Evolutionary conservation across 2,888 invertebrate genomes (phyloP).

Genomic region (Agrochola litura): DNA sequence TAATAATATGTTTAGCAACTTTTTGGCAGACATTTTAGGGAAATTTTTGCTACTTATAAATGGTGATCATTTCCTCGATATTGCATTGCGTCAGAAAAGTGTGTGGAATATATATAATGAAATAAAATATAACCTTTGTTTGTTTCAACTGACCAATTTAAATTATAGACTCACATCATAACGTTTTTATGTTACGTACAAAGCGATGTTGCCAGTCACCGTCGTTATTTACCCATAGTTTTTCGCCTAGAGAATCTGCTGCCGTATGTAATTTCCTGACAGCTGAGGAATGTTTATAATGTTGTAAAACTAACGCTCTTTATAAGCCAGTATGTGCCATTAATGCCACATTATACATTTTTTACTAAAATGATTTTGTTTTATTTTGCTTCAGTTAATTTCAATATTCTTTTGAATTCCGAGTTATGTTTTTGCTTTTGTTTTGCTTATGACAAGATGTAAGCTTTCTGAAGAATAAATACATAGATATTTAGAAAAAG

Average conservation of each 20-base stretch:
- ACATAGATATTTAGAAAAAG: neutral
- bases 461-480: neutral
- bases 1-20: conserved; percentile 2
- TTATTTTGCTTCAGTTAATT: conserved; percentile 33
- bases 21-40: neutral
- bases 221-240: neutral
- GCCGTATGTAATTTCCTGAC: conserved; percentile 12
- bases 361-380: conserved; percentile 38
- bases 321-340: conserved; percentile 60
- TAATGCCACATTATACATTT: conserved; percentile 60
- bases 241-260: conserved; percentile 18
- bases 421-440: too few species aligned
- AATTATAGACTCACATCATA: neutral
- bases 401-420: neutral
- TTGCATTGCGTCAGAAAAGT: neutral
- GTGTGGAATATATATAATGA: too few species aligned
- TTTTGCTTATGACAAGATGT: neutral
- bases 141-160: neutral
- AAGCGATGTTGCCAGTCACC: neutral
- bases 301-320: conserved; percentile 60
- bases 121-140: too few species aligned
- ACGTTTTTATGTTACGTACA: neutral
- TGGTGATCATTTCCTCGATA: neutral
- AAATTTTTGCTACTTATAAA: neutral
- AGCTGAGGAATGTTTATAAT: conserved; percentile 32